Conservation (phyloP, 2,797 vertebrate genomes). For the Acipenser transmontanus region DNA sequence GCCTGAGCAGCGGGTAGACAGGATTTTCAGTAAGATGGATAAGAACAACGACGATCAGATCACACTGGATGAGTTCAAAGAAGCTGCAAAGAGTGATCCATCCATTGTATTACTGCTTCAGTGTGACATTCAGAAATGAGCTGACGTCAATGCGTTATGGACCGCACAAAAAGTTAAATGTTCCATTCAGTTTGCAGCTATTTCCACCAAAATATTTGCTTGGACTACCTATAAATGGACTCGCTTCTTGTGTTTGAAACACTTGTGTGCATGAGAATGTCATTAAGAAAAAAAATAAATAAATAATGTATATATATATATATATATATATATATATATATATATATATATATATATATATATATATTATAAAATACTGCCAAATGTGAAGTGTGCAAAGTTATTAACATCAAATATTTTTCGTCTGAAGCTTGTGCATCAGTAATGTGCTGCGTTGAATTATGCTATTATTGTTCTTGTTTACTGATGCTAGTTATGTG, state of each 20-base stretch:
- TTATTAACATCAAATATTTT: slow-evolving; percentile 70
- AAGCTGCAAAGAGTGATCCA: slow-evolving; percentile 96
- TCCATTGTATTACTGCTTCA: slow-evolving; percentile 98
- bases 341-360: slow-evolving; percentile 60
- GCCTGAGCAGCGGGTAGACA: slow-evolving; percentile 93
- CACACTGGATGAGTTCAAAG: slow-evolving; percentile 97
- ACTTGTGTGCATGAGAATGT: slow-evolving; percentile 99
- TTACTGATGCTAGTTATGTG: slow-evolving; percentile 82
- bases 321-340: slow-evolving; percentile 37
- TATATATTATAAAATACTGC: slow-evolving; percentile 77
- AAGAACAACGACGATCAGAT: slow-evolving; percentile 99
- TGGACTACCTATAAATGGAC: slow-evolving; percentile 99
- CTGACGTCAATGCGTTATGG: slow-evolving; percentile 54
- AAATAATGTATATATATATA: no score
- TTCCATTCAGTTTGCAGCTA: slow-evolving; percentile 99
- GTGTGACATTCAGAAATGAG: slow-evolving; percentile 98
- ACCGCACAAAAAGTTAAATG: slow-evolving; percentile 89
- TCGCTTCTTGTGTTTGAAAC: slow-evolving; percentile 99
- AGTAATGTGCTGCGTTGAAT: slow-evolving; percentile 71
- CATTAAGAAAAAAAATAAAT: slow-evolving; percentile 93
- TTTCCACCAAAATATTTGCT: slow-evolving; percentile 80
- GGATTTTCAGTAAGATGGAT: slow-evolving; percentile 99
- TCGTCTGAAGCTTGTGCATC: slow-evolving; percentile 82
- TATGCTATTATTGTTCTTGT: slow-evolving; percentile 81
- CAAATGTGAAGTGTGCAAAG: slow-evolving; percentile 91